Evolutionary conservation across 1,140 invertebrate species (phyloP).

Genomic region (Drosophila yakuba): DNA sequence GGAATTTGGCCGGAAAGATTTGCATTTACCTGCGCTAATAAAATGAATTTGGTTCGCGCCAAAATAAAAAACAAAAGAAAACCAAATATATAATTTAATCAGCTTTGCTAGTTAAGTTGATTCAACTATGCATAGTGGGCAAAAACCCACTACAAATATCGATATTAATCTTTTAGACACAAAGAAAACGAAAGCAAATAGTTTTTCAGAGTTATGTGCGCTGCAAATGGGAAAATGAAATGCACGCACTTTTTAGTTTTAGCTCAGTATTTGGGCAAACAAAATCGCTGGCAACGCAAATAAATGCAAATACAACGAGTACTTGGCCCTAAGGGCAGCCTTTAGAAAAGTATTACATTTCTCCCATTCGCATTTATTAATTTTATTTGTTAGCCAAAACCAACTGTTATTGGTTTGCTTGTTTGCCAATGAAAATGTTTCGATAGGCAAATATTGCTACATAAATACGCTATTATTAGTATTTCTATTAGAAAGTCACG

Average conservation of each 20-base stretch:
- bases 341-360: no score
- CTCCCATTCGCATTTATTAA: no score
- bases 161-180: neutral
- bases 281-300: neutral
- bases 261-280: neutral
- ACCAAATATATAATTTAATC: slow-evolving; percentile 8
- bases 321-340: no score
- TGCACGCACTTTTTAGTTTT: neutral
- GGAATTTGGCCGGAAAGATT: slow-evolving; percentile 6
- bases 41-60: neutral
- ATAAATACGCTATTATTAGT: no score
- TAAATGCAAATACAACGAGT: no score
- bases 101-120: neutral
- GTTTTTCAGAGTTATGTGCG: neutral
- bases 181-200: neutral
- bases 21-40: slow-evolving; percentile 9
- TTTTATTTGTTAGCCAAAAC: no score
- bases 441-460: no score
- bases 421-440: neutral
- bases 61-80: neutral
- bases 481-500: neutral
- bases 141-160: no score
- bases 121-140: slow-evolving; percentile 1
- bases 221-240: neutral
- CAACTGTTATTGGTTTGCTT: neutral